Percentiles rank a stretch among this genome's conserved stretches.
These are phyloP conservation scores for Lasioglossum vierecki DNA, from an alignment of 2,888 invertebrate genomes.

Conservation along the genomic window DNA sequence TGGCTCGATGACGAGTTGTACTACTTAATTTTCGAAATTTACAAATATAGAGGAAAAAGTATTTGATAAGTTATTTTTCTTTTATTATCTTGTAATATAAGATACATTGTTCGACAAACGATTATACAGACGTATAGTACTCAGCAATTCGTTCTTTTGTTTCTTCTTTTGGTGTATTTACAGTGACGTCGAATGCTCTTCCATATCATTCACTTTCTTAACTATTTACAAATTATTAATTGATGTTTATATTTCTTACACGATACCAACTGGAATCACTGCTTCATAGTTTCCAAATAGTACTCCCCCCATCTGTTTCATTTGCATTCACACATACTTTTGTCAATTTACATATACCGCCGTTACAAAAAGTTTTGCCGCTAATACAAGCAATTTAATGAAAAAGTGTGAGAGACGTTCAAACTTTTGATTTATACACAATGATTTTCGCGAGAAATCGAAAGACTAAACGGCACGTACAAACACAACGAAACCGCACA, in stretches of 20 bases:
- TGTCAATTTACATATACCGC: constrained; percentile 2
- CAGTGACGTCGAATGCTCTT: constrained; percentile 70
- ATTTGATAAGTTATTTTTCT: constrained; percentile 49
- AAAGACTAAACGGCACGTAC: background rate
- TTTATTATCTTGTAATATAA: constrained; percentile 81
- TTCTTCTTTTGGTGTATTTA: constrained; percentile 68
- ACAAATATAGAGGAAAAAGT: background rate
- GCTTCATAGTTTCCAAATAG: constrained; percentile 10
- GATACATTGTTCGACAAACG: constrained; percentile 83
- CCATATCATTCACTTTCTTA: constrained; percentile 59
- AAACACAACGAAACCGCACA: constrained; percentile 14
- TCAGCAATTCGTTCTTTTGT: constrained; percentile 66
- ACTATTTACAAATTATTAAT: constrained; percentile 64
- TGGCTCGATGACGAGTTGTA: too few relatives aligned
- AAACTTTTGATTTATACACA: background rate
- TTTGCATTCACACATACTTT: background rate
- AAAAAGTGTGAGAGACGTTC: background rate
- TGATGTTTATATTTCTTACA: constrained; percentile 54
- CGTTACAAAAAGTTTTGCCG: constrained; percentile 7
- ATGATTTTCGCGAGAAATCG: background rate
- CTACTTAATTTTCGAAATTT: too few relatives aligned
- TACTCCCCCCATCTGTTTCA: background rate
- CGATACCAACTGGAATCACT: constrained; percentile 45
- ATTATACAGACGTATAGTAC: constrained; percentile 83
- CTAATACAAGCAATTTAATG: background rate